Percentiles rank a stretch among this genome's conserved stretches.
Evolutionary conservation across 92 coral and sea anemone genomes (phyloP).

Genomic region (Muricea muricata): DNA sequence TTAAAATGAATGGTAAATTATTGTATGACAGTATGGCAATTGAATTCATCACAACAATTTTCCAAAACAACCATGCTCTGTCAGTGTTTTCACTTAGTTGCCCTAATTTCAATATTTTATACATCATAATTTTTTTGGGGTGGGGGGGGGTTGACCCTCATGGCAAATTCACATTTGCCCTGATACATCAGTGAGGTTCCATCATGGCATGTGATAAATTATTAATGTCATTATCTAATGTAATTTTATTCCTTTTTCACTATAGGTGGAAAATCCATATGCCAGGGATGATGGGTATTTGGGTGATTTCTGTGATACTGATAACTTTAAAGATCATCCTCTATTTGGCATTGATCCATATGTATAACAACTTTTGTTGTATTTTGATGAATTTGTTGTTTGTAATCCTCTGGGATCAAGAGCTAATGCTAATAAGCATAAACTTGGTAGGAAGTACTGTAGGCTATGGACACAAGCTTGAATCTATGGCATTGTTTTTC

Average conservation of each 20-base stretch:
- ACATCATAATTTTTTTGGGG: neutral
- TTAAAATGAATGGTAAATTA: too few relatives aligned
- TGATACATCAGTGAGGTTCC: neutral
- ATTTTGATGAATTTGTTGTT: conserved; percentile 35
- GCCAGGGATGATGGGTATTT: conserved; percentile 59
- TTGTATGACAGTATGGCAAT: too few relatives aligned
- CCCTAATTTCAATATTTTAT: neutral
- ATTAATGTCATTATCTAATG: neutral
- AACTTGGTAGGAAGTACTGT: conserved; percentile 20
- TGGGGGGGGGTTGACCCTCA: neutral
- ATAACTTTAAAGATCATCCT: conserved; percentile 60
- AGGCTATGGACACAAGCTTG: neutral
- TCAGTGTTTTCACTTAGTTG: neutral
- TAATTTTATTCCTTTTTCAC: conserved; percentile 3
- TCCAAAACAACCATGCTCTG: neutral
- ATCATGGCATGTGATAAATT: conserved; percentile 2
- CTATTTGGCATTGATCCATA: conserved; percentile 57
- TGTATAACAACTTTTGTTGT: conserved; percentile 26
- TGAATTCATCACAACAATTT: conserved; percentile 1
- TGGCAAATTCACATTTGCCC: neutral
- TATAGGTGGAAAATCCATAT: conserved; percentile 71
- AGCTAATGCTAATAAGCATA: too few relatives aligned
- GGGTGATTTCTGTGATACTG: conserved; percentile 74
- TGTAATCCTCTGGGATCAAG: conserved; percentile 48
- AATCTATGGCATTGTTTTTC: neutral